Evolutionary conservation across 2,888 invertebrate species (phyloP).

Genomic region (Hipparchia semele): DNA sequence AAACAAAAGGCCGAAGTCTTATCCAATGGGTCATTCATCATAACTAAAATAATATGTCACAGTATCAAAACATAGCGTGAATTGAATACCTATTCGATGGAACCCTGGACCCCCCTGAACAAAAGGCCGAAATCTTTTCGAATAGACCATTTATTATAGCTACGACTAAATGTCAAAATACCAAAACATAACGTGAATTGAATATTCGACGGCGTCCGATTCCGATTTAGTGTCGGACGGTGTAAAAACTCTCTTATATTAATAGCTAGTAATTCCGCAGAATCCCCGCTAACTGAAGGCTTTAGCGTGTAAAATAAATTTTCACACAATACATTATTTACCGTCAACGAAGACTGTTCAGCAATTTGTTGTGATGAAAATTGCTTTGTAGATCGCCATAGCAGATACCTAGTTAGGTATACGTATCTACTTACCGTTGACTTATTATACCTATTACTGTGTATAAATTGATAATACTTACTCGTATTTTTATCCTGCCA

Average conservation of each 20-base stretch:
- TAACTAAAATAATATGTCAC: too few species aligned
- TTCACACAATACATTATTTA: constrained; percentile 23
- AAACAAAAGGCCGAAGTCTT: too few species aligned
- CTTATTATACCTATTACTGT: too few species aligned
- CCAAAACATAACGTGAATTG: background rate
- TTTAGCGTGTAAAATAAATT: constrained; percentile 25
- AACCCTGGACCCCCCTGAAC: too few species aligned
- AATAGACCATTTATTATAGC: too few species aligned
- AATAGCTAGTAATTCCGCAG: constrained; percentile 24
- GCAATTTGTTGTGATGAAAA: constrained; percentile 5
- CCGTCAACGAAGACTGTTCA: constrained; percentile 20
- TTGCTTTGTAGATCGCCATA: background rate
- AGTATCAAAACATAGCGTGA: background rate
- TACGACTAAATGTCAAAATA: too few species aligned
- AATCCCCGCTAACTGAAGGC: constrained; percentile 23
- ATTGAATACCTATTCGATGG: background rate
- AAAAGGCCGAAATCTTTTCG: too few species aligned
- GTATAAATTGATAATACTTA: too few species aligned
- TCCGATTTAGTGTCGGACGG: background rate
- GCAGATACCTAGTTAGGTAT: too few species aligned
- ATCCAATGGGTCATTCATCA: too few species aligned
- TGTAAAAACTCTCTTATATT: constrained; percentile 5
- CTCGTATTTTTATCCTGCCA: too few species aligned
- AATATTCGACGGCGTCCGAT: background rate
- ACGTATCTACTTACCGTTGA: too few species aligned